phyloP scores from a whole-genome alignment of 2,888 invertebrate genomes.

The Notodonta ziczac region DNA sequence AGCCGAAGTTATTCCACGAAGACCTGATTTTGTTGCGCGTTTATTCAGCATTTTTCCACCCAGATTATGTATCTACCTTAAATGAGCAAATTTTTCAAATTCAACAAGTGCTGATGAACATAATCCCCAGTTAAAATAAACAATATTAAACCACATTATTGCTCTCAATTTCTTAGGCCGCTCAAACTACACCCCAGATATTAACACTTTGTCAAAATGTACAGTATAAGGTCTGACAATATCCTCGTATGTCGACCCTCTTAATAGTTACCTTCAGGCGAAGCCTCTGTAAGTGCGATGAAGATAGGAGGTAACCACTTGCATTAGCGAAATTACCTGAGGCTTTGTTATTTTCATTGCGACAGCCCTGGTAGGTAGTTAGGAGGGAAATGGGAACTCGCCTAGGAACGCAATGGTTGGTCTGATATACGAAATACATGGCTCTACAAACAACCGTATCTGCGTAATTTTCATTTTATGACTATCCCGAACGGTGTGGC shows the following conservation, averaged over 20 bases:
- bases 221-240: constrained; percentile 67
- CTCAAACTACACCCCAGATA: constrained; percentile 55
- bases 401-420: constrained; percentile 21
- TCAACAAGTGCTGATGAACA: too few species aligned
- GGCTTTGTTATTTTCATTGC: constrained; percentile 83
- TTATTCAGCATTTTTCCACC: too few species aligned
- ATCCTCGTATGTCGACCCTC: constrained; percentile 68
- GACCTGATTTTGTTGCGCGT: too few species aligned
- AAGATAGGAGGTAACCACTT: constrained; percentile 81
- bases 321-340: constrained; percentile 84
- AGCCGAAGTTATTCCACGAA: too few species aligned
- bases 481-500: background rate
- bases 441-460: constrained; percentile 16
- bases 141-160: constrained; percentile 5
- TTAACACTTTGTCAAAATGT: constrained; percentile 74
- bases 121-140: too few species aligned
- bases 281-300: constrained; percentile 73
- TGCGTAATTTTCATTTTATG: constrained; percentile 18
- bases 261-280: constrained; percentile 75
- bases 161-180: constrained; percentile 40
- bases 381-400: constrained; percentile 47
- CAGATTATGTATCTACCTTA: too few species aligned
- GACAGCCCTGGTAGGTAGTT: constrained; percentile 64
- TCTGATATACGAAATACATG: constrained; percentile 34
- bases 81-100: too few species aligned